Percentiles rank a stretch among this genome's conserved stretches.
phyloP scores from a whole-genome alignment of 2,113 vertebrate genomes.

The Micronycteris hirsuta region DNA sequence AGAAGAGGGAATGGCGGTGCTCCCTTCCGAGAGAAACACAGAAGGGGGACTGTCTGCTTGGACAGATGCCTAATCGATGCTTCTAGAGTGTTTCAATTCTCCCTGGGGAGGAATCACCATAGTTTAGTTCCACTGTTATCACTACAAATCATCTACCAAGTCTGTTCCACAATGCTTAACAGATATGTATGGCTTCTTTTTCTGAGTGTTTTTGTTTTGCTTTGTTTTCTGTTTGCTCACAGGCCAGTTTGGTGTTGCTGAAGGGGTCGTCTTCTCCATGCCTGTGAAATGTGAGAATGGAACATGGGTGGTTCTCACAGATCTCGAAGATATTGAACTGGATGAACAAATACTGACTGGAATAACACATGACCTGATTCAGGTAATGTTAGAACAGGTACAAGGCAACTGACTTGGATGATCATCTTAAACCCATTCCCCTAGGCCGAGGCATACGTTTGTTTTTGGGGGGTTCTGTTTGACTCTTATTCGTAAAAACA shows the following conservation, averaged over 20 bases:
- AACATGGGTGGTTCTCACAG: slow-evolving; percentile 80
- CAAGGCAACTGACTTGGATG: not conserved
- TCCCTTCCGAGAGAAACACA: not conserved
- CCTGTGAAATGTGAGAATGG: slow-evolving; percentile 88
- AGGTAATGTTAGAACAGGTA: slow-evolving; percentile 75
- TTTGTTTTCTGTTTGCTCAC: not conserved
- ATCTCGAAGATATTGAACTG: slow-evolving; percentile 74
- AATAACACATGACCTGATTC: slow-evolving; percentile 81
- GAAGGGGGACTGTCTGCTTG: not conserved
- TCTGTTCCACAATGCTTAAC: not conserved
- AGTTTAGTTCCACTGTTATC: not conserved
- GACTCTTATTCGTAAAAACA: not conserved
- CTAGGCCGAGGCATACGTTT: not conserved
- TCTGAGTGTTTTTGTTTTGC: not conserved
- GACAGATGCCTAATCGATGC: not conserved
- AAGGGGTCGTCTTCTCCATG: slow-evolving; percentile 88
- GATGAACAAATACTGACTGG: slow-evolving; percentile 72
- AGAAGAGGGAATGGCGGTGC: not conserved
- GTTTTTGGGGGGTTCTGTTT: not conserved
- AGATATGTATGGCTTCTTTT: not conserved
- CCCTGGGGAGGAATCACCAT: not conserved
- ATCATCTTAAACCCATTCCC: not conserved
- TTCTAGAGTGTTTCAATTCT: not conserved
- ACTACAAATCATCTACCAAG: not conserved
- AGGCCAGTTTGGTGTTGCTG: slow-evolving; percentile 87